Evolutionary conservation across 2,113 vertebrate genomes (phyloP).

Genomic region (Narcine bancroftii): DNA sequence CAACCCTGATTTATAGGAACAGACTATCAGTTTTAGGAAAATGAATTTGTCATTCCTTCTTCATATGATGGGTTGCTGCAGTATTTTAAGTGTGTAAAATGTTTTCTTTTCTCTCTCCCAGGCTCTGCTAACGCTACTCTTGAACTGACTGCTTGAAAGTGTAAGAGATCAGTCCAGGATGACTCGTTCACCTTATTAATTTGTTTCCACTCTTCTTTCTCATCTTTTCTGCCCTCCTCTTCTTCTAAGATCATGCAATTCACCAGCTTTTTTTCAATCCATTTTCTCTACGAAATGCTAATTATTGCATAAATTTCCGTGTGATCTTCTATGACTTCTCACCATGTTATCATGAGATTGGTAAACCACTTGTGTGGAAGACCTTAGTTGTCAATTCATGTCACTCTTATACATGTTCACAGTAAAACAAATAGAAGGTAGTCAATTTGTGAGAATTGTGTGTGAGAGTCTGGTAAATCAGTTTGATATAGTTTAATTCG

Average conservation of each 20-base stretch:
- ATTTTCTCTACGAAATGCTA: background rate
- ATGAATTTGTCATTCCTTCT: background rate
- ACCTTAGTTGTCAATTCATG: background rate
- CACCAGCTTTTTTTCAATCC: background rate
- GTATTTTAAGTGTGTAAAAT: constrained; percentile 16
- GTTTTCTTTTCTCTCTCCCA: constrained; percentile 18
- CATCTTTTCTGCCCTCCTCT: background rate
- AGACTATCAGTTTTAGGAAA: background rate
- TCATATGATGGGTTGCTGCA: background rate
- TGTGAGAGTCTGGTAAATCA: background rate
- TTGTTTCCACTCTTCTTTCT: background rate
- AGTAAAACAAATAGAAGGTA: background rate
- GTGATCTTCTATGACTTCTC: background rate
- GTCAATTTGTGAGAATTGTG: background rate
- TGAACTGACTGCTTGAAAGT: constrained; percentile 30
- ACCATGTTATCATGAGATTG: background rate
- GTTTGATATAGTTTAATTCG: background rate
- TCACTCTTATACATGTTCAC: background rate
- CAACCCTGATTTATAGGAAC: background rate
- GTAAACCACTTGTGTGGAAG: background rate
- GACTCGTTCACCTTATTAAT: background rate
- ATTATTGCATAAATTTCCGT: background rate
- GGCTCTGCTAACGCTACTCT: background rate
- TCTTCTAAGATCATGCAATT: background rate
- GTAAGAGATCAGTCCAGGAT: constrained; percentile 15